Conservation (phyloP, 2,797 vertebrate species). For the Discoglossus pictus region DNA sequence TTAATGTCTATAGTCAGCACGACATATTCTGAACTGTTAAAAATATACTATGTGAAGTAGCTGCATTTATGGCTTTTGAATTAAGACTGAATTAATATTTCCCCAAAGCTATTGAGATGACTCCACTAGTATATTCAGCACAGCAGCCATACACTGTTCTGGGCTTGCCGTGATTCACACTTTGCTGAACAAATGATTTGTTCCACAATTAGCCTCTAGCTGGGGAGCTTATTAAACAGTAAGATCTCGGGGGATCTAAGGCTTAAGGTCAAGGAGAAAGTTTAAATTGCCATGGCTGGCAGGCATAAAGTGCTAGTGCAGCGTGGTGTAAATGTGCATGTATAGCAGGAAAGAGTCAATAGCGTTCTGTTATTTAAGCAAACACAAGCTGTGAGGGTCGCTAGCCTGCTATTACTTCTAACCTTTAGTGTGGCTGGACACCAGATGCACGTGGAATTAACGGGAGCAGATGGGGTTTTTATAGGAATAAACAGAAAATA, state of each 20-base stretch:
- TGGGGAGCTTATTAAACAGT: slow-evolving; percentile 50
- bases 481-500: slow-evolving; percentile 16
- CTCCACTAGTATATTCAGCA: slow-evolving; percentile 17
- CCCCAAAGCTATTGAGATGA: neutral
- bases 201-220: slow-evolving; percentile 51
- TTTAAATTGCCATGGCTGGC: slow-evolving; percentile 44
- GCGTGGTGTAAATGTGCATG: slow-evolving; percentile 36
- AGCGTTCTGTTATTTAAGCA: slow-evolving; percentile 46
- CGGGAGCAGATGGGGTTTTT: slow-evolving; percentile 19
- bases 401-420: slow-evolving; percentile 37
- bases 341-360: slow-evolving; percentile 41
- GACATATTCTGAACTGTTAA: too few species aligned
- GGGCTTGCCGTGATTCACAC: slow-evolving; percentile 45
- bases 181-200: slow-evolving; percentile 52
- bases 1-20: too few species aligned
- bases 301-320: slow-evolving; percentile 31
- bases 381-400: slow-evolving; percentile 42
- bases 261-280: slow-evolving; percentile 52
- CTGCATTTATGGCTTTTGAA: too few species aligned
- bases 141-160: slow-evolving; percentile 25
- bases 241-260: slow-evolving; percentile 41
- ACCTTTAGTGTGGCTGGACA: slow-evolving; percentile 34
- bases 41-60: too few species aligned
- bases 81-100: too few species aligned
- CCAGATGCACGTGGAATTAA: slow-evolving; percentile 10